These are phyloP conservation scores for Proctacanthus coquilletti DNA, from an alignment of 1,140 invertebrate species.

Conservation along the genomic window DNA sequence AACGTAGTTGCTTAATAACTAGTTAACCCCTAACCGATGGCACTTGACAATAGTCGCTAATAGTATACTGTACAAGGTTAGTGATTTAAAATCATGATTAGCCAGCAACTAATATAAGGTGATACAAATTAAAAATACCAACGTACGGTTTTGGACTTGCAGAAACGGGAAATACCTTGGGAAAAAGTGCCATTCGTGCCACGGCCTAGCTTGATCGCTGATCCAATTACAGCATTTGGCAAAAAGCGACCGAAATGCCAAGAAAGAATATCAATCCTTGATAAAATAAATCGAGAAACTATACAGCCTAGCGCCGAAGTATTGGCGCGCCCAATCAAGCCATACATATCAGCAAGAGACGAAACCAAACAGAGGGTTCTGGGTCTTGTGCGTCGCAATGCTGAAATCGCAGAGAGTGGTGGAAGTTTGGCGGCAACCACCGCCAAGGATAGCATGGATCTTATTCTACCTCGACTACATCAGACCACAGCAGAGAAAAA, in stretches of 20 bases:
- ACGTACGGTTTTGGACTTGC: slow-evolving; percentile 38
- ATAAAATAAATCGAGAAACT: slow-evolving; percentile 27
- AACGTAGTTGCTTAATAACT: no score
- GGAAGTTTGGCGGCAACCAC: slow-evolving; percentile 35
- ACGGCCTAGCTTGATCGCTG: slow-evolving; percentile 60
- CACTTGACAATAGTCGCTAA: no score
- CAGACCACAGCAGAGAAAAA: slow-evolving; percentile 31
- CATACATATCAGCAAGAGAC: slow-evolving; percentile 45
- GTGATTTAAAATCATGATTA: slow-evolving; percentile 5
- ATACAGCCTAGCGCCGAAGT: slow-evolving; percentile 38
- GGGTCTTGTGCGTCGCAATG: slow-evolving; percentile 34
- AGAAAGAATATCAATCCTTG: slow-evolving; percentile 20
- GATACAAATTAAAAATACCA: slow-evolving; percentile 26
- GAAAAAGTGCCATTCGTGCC: slow-evolving; percentile 70
- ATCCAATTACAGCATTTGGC: slow-evolving; percentile 66
- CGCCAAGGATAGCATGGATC: slow-evolving; percentile 42
- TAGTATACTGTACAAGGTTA: neutral
- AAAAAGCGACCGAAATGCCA: slow-evolving; percentile 30
- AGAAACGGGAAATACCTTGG: slow-evolving; percentile 65
- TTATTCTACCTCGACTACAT: slow-evolving; percentile 40
- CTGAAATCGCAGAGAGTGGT: slow-evolving; percentile 35
- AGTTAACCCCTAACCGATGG: no score
- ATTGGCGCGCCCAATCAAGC: slow-evolving; percentile 38
- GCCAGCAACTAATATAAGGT: slow-evolving; percentile 33
- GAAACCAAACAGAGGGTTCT: slow-evolving; percentile 41